phyloP scores from a whole-genome alignment of 1,140 invertebrate genomes.

The Laodelphax striatellus region DNA sequence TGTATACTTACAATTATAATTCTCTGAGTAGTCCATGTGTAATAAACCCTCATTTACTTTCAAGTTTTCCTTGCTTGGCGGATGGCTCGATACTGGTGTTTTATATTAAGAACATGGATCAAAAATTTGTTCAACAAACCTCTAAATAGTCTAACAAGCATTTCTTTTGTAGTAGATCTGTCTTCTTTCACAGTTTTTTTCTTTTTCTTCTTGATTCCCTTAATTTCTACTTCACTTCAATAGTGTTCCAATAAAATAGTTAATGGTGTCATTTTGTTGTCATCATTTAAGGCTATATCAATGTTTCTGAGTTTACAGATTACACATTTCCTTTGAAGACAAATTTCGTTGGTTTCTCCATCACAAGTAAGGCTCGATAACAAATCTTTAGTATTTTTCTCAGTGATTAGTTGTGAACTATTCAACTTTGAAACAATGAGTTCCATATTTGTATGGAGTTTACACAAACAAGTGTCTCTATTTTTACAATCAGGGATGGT shows the following conservation, averaged over 20 bases:
- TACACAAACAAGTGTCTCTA: slow-evolving; percentile 19
- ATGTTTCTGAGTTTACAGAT: slow-evolving; percentile 14
- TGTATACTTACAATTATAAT: slow-evolving; percentile 28
- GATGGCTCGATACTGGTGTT: slow-evolving; percentile 24
- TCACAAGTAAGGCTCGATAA: slow-evolving; percentile 12
- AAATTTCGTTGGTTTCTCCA: slow-evolving; percentile 17
- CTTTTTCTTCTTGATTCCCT: slow-evolving; percentile 13
- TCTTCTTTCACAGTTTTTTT: slow-evolving; percentile 17
- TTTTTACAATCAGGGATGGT: slow-evolving; percentile 9
- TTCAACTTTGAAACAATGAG: slow-evolving; percentile 17
- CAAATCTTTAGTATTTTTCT: slow-evolving; percentile 7
- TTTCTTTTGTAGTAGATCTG: slow-evolving; percentile 19
- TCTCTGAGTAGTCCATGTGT: slow-evolving; percentile 29
- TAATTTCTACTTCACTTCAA: not conserved
- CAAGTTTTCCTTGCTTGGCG: slow-evolving; percentile 25
- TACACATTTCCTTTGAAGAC: slow-evolving; percentile 16
- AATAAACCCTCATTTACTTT: slow-evolving; percentile 24
- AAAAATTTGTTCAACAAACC: slow-evolving; percentile 9
- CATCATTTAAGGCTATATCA: not conserved
- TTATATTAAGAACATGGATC: slow-evolving; percentile 25
- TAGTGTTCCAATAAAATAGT: slow-evolving; percentile 4
- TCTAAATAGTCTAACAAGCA: slow-evolving; percentile 13
- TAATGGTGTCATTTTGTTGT: slow-evolving; percentile 10
- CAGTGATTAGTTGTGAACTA: slow-evolving; percentile 6
- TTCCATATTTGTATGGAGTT: slow-evolving; percentile 15